Conservation (phyloP, 2,113 vertebrate species). For the Corynorhinus townsendii region DNA sequence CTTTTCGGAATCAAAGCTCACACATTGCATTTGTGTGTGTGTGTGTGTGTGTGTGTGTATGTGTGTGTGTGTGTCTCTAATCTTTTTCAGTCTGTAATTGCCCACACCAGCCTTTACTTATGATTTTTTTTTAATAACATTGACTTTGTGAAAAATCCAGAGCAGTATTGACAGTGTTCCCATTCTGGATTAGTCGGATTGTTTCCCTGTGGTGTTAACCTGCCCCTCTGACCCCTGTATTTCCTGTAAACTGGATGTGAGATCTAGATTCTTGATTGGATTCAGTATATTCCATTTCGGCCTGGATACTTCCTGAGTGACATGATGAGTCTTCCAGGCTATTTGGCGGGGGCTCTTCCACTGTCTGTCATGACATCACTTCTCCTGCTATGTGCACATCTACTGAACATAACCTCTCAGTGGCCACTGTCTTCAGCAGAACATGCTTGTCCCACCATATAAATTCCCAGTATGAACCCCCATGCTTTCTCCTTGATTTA, state of each 20-base stretch:
- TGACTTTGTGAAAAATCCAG: background rate
- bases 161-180: background rate
- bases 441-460: background rate
- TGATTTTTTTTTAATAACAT: background rate
- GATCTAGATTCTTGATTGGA: background rate
- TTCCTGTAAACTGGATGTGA: background rate
- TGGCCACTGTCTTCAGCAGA: background rate
- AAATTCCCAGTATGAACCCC: background rate
- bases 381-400: no score
- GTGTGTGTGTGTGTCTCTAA: background rate
- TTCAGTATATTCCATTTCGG: background rate
- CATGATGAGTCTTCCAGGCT: background rate
- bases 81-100: background rate
- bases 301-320: background rate
- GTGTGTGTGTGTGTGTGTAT: background rate
- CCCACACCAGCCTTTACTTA: background rate
- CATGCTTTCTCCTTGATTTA: background rate
- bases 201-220: background rate
- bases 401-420: no score
- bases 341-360: fast-evolving
- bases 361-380: background rate
- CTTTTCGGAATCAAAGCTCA: background rate
- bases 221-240: no score
- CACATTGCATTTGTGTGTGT: background rate
- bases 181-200: background rate